phyloP scores from a whole-genome alignment of 2,888 invertebrate species.

The Hypomecis atomaria region DNA sequence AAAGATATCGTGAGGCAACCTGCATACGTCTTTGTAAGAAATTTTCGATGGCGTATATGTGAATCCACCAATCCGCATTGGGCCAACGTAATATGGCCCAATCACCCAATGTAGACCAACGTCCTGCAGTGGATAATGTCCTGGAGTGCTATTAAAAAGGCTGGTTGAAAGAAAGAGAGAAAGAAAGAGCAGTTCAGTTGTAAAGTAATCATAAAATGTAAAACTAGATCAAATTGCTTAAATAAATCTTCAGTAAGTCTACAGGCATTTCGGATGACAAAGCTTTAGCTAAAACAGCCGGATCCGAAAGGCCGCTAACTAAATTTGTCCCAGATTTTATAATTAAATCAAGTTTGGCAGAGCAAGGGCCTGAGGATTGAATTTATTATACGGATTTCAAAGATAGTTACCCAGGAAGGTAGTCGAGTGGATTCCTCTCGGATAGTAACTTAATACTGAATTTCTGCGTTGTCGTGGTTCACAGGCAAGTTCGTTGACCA shows the following conservation, averaged over 20 bases:
- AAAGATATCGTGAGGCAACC: no score
- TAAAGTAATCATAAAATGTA: not conserved
- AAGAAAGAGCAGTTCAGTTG: no score
- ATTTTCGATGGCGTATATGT: no score
- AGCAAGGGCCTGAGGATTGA: conserved; percentile 11
- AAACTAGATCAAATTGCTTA: not conserved
- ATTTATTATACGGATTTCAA: conserved; percentile 21
- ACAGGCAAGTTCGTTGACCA: no score
- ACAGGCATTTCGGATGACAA: conserved; percentile 2
- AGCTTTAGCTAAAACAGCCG: conserved; percentile 2
- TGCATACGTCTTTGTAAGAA: no score
- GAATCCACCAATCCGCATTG: no score
- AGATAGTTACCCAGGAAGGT: conserved; percentile 5
- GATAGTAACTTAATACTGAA: conserved; percentile 8
- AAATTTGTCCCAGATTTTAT: conserved; percentile 20
- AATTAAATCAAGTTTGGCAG: conserved; percentile 18
- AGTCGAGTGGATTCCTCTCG: conserved; percentile 1
- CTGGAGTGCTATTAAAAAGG: no score
- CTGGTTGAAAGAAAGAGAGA: no score
- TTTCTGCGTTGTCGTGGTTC: not conserved
- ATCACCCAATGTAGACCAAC: no score
- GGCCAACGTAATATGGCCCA: no score
- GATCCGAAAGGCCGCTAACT: conserved; percentile 16
- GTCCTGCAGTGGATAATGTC: no score
- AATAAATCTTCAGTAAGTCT: no score